A percentile compares a stretch with the other conserved stretches of the same genome.
These are phyloP conservation scores for Oxyruncus cristatus DNA, from an alignment of 2,113 vertebrate species.

Conservation along the genomic window DNA sequence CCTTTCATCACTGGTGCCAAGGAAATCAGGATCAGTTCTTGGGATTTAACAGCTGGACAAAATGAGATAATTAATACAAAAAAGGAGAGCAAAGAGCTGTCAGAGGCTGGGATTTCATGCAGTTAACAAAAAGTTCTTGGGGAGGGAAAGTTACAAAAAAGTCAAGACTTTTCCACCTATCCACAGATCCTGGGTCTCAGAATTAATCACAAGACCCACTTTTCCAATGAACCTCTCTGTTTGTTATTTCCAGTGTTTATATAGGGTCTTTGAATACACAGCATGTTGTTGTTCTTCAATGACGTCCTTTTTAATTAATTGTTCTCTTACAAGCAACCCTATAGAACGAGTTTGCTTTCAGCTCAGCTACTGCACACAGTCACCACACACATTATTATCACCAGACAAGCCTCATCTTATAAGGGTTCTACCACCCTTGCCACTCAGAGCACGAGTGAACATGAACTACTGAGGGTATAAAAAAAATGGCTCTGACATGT, in stretches of 20 bases:
- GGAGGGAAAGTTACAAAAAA: not conserved
- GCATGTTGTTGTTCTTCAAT: not conserved
- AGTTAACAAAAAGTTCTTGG: not conserved
- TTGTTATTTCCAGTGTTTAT: not conserved
- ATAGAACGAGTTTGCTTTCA: not conserved
- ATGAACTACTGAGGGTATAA: not conserved
- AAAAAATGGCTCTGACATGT: not conserved
- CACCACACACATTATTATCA: not conserved
- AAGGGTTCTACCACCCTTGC: not conserved
- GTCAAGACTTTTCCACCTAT: not conserved
- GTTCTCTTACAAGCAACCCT: not conserved
- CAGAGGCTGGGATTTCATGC: not conserved
- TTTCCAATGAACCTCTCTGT: not conserved
- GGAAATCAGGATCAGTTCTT: not conserved
- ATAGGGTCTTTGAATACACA: not conserved
- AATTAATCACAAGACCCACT: not conserved
- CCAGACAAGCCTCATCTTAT: not conserved
- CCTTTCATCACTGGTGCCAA: not conserved
- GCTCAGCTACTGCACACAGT: not conserved
- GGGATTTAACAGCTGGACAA: not conserved
- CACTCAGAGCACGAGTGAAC: not conserved
- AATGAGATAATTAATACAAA: not conserved
- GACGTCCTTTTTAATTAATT: not conserved
- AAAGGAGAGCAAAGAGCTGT: not conserved
- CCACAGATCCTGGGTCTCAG: not conserved